phyloP scores from a whole-genome alignment of 2,113 vertebrate genomes.

The Dromiciops gliroides region DNA sequence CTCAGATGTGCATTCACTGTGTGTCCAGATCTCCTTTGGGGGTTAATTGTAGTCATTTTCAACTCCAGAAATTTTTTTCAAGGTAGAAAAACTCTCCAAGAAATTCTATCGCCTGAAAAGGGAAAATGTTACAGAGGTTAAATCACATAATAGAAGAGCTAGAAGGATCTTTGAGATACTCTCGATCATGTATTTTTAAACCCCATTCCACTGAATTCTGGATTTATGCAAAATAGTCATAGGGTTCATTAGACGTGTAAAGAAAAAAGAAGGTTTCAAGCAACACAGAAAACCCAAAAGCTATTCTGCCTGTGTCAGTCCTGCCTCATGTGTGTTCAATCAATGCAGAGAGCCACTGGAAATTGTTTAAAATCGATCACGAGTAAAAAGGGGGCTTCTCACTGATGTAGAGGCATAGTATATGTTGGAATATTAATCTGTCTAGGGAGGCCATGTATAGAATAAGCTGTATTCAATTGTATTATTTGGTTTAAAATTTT shows the following conservation, averaged over 20 bases:
- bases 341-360: background rate
- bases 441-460: background rate
- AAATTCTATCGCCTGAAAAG: constrained; percentile 40
- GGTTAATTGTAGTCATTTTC: constrained; percentile 66
- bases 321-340: background rate
- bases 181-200: background rate
- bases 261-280: background rate
- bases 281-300: background rate
- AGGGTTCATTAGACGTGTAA: background rate
- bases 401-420: background rate
- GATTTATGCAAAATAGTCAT: background rate
- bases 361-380: background rate
- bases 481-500: background rate
- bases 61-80: constrained; percentile 62
- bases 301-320: background rate
- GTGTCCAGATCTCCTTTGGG: constrained; percentile 42
- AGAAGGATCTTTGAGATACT: background rate
- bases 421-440: background rate
- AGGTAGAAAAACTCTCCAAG: constrained; percentile 50
- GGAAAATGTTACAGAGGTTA: constrained; percentile 58
- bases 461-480: background rate
- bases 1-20: background rate
- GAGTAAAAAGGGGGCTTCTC: background rate
- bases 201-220: background rate
- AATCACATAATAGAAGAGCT: background rate